Base-by-base conservation (phyloP, 1,140 invertebrate genomes). In the Zaprionus ornatus region DNA sequence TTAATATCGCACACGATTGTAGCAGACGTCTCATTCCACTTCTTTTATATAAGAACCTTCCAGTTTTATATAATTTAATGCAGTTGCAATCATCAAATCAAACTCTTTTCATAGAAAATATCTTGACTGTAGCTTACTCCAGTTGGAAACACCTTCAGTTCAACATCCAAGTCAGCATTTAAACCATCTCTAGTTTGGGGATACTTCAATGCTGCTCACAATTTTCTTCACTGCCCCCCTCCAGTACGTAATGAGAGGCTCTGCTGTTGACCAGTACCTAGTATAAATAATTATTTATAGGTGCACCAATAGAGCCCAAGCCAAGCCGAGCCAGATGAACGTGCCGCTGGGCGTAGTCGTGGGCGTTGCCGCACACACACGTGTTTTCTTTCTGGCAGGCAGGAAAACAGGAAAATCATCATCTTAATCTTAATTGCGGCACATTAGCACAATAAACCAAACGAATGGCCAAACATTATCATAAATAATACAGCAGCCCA, bases 361-460 rank as follows among this genome's bases (percentile, higher is more conserved):
- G 52, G 63, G 35, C 52, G 32, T 55, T 40, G 48, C 42, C 37
- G 32, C 19, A 23, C 45, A 45, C 59, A 75, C 60, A 75, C 67
- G 67, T 75, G 67, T 15, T 70, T 27, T 56, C 55, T 17, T 37
- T 21, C 17, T 27, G 66, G 27, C 57, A 19, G 40, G 23, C 23
- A 25, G 60, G 37, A 61, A 66, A 57, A 80, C 63, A 81, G 77
- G 74, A 90, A 90, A 90, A 79, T 78, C 86, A 85, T 90, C 82
- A 86, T 86, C 86, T 90, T 90, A 90, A 90, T 90, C 86, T 90
- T 90, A 90, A 90, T 90, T 90, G 86, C 86, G 79, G 76, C 86
- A 90, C 86, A 90, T 90, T 90, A 90, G 87, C 87, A 90, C 86
- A 90, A 90, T 90, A 90, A 90, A 90, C 86, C 86, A 90, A 90